Evolutionary conservation across 2,888 invertebrate species (phyloP).

Genomic region (Volucella inflata): DNA sequence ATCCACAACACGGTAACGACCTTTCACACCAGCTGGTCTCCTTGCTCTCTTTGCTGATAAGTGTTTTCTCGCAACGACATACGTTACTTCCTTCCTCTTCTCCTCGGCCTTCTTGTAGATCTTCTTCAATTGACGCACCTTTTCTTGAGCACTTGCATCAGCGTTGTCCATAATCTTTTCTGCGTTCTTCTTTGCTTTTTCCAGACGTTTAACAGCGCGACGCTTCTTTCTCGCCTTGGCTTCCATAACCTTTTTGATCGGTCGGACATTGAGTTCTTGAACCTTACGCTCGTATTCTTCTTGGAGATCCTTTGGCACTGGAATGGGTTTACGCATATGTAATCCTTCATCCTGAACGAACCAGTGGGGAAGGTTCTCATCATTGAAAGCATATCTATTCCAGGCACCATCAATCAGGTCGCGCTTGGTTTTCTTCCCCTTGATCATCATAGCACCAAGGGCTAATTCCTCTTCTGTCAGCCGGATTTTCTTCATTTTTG

Average conservation of each 20-base stretch:
- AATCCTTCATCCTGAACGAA: slow-evolving; percentile 96
- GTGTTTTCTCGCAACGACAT: slow-evolving; percentile 96
- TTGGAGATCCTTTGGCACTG: slow-evolving; percentile 93
- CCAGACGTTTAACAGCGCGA: slow-evolving; percentile 92
- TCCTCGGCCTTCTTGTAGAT: slow-evolving; percentile 95
- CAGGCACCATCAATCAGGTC: slow-evolving; percentile 96
- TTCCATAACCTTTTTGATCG: slow-evolving; percentile 98
- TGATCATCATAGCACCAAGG: slow-evolving; percentile 94
- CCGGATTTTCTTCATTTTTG: slow-evolving; percentile 86
- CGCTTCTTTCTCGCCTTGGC: slow-evolving; percentile 99
- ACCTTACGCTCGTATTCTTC: slow-evolving; percentile 93
- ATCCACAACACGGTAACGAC: slow-evolving; percentile 97
- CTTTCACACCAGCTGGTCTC: slow-evolving; percentile 94
- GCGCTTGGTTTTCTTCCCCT: slow-evolving; percentile 94
- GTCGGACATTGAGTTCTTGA: slow-evolving; percentile 95
- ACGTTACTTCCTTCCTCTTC: slow-evolving; percentile 95
- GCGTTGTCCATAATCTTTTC: slow-evolving; percentile 95
- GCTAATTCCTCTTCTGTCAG: slow-evolving; percentile 95
- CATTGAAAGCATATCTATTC: slow-evolving; percentile 97
- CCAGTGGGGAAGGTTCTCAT: slow-evolving; percentile 97
- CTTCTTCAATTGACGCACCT: slow-evolving; percentile 94
- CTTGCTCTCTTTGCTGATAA: slow-evolving; percentile 89
- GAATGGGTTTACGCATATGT: slow-evolving; percentile 92
- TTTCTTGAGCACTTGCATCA: slow-evolving; percentile 96
- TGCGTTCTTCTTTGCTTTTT: slow-evolving; percentile 97